Evolutionary conservation across 2,888 invertebrate species (phyloP), one percentile per base, ranked within the genome.

Genomic region (Clostera curtula): DNA sequence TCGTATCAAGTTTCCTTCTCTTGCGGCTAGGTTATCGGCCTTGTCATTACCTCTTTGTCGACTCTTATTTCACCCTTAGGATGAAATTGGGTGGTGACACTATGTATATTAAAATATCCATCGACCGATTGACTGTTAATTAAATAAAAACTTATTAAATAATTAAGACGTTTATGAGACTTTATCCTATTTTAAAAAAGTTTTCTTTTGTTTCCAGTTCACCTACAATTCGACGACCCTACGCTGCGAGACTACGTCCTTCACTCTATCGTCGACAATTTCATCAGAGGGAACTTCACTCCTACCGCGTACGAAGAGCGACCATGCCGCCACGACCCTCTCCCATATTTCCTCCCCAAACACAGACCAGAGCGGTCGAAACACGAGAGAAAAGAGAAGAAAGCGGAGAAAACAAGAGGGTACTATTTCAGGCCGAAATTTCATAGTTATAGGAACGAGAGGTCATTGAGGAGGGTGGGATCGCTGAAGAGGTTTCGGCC

Each of bases 281-380:
- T 59, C 47, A 61, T 75, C 42, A 48, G 68, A 2, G 82, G 83
- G 10, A 82, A 82, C 66, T 82, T 83, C 57, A 82, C 83, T 0
- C 80, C 80, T 0, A 79, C 75, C 21, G 57, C 63, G 24, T 54
- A 51, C 41, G 39, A 60, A 1, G 82, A 83, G 27, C 56, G 63
- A 10, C 63, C 80, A 1, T 83, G 82, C 53, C 43, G 56, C 12
- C 68, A 71, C 24, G 60, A 67, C 11, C 44, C 62, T 2, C 34
- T 59, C 3, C 79, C 79, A 0, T 73, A 72, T 56, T 82, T 82
- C 62, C 44, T 77, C 4, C 77, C 72, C 1, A 73, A 74, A 18
- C 67, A 63, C 35, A 50, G 69, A 25, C 41, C 62, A 1, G 65
- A 65, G 27, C 59, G 70, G 5, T 65, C 72, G 3, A 75, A 71